These are phyloP conservation scores for Sinohyriopsis cumingii DNA, from an alignment of 2,888 invertebrate genomes.

Conservation along the genomic window DNA sequence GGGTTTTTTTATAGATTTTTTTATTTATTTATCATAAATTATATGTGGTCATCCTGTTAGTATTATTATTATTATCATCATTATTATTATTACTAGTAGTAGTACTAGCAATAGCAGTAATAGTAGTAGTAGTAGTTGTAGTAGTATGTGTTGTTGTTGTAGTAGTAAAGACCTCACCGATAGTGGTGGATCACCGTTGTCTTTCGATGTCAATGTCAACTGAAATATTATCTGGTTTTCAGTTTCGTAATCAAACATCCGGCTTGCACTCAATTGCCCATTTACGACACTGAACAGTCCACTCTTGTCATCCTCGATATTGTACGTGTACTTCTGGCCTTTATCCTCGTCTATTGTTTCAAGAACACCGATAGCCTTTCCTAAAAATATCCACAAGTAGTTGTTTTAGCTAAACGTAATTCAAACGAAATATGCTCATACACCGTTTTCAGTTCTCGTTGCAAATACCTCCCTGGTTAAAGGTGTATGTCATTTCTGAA, in stretches of 20 bases:
- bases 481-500: too few species aligned
- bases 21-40: too few species aligned
- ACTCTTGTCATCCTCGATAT: constrained; percentile 28
- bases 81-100: too few species aligned
- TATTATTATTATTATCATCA: too few species aligned
- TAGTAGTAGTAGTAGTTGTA: too few species aligned
- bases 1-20: too few species aligned
- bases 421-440: not conserved
- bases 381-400: constrained; percentile 17
- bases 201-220: constrained; percentile 39
- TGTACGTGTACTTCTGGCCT: constrained; percentile 37
- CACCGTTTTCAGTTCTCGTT: not conserved
- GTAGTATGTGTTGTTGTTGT: not conserved
- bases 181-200: constrained; percentile 27
- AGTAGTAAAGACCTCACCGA: constrained; percentile 13
- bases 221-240: constrained; percentile 24
- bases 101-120: too few species aligned
- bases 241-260: constrained; percentile 42
- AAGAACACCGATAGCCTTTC: constrained; percentile 29
- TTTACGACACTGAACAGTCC: constrained; percentile 38
- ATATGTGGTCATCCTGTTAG: too few species aligned
- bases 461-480: too few species aligned
- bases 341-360: constrained; percentile 43
- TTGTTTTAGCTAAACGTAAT: not conserved
- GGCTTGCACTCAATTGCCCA: constrained; percentile 25